Percentiles rank a stretch among this genome's conserved stretches.
Conservation (phyloP, 2,888 invertebrate genomes). For the Diploptera punctata region DNA sequence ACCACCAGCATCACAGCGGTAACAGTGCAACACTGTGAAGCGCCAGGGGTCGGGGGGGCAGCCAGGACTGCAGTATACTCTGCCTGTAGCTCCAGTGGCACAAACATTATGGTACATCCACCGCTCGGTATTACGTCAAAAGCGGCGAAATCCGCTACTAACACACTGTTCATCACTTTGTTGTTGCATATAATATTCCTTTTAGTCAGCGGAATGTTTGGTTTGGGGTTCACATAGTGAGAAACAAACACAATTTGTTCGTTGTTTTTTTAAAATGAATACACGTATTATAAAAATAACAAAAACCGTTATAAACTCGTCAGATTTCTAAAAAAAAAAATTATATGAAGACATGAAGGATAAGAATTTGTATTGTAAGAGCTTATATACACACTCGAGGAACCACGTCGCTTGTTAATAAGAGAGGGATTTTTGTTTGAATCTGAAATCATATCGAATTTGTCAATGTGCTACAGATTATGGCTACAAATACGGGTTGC, state of each 20-base stretch:
- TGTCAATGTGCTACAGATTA: not conserved
- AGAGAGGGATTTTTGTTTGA: not conserved
- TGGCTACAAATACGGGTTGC: too few relatives aligned
- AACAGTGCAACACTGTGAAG: conserved; percentile 12
- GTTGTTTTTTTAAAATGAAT: conserved; percentile 30
- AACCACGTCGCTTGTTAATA: not conserved
- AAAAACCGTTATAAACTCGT: conserved; percentile 18
- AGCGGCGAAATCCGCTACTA: not conserved
- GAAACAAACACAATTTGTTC: conserved; percentile 15
- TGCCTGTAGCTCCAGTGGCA: conserved; percentile 18
- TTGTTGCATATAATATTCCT: conserved; percentile 34
- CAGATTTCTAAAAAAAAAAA: conserved; percentile 18
- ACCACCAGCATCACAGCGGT: not conserved
- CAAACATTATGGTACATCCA: conserved; percentile 27
- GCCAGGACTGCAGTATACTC: conserved; percentile 2
- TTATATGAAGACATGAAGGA: not conserved
- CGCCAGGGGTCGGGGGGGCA: not conserved
- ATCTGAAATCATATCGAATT: not conserved
- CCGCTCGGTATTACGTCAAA: not conserved
- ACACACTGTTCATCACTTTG: conserved; percentile 32
- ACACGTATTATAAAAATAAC: conserved; percentile 17
- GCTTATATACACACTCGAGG: conserved; percentile 18
- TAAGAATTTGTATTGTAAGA: conserved; percentile 25
- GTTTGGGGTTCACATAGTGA: conserved; percentile 39
- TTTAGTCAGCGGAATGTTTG: conserved; percentile 31